Conservation (phyloP, 1,140 invertebrate species). For the Ectropis grisescens region DNA sequence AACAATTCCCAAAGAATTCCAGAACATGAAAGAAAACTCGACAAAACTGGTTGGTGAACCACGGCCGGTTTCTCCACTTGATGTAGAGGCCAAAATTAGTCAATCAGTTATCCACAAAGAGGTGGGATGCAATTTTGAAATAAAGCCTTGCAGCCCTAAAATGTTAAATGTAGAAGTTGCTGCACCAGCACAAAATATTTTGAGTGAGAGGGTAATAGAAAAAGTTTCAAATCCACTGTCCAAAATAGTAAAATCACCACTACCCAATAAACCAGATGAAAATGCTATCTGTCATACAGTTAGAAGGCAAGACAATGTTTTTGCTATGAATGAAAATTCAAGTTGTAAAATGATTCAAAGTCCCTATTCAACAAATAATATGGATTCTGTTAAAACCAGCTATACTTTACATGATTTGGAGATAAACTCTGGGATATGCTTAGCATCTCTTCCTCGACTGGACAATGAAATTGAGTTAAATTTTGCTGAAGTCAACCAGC, state of each 20-base stretch:
- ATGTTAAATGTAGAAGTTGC: slow-evolving; percentile 59
- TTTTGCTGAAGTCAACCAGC: slow-evolving; percentile 63
- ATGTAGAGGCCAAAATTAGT: slow-evolving; percentile 69
- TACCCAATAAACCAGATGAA: slow-evolving; percentile 18
- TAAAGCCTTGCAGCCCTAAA: slow-evolving; percentile 65
- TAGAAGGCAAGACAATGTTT: slow-evolving; percentile 8
- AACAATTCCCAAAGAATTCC: slow-evolving; percentile 18
- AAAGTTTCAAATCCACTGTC: slow-evolving; percentile 45
- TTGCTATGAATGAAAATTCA: slow-evolving; percentile 20
- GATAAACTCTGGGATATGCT: slow-evolving; percentile 47
- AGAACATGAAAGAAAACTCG: slow-evolving; percentile 1
- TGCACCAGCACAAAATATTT: slow-evolving; percentile 42
- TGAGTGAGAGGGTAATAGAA: slow-evolving; percentile 51
- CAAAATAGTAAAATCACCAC: slow-evolving; percentile 17
- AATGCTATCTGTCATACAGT: slow-evolving; percentile 13
- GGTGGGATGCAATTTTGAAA: slow-evolving; percentile 69
- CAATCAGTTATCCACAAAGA: slow-evolving; percentile 70
- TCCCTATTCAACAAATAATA: slow-evolving; percentile 25
- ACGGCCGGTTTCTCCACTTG: slow-evolving; percentile 52
- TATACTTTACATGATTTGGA: slow-evolving; percentile 50
- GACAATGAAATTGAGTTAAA: slow-evolving; percentile 62
- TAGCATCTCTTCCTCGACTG: slow-evolving; percentile 52
- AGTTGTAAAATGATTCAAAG: slow-evolving; percentile 49
- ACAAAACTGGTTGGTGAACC: slow-evolving; percentile 1
- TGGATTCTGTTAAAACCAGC: slow-evolving; percentile 27